Evolutionary conservation across 2,888 invertebrate species (phyloP).

Genomic region (Eutolmus rufibarbis): DNA sequence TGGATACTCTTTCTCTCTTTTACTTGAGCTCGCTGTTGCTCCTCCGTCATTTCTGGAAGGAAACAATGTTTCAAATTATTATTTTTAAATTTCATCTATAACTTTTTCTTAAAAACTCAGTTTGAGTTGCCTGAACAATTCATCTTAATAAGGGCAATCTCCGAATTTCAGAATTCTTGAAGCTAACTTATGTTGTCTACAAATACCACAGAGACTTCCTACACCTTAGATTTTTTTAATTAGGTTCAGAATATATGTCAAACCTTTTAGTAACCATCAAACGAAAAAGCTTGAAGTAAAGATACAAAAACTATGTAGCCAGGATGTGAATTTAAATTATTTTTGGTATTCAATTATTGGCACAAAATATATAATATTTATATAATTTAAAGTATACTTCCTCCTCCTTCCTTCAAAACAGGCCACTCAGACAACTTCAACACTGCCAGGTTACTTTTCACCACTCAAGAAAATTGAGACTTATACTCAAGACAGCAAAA

Average conservation of each 20-base stretch:
- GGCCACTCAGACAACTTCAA: neutral
- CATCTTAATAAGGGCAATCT: no score
- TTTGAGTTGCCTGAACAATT: no score
- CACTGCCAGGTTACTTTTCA: neutral
- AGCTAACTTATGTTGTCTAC: no score
- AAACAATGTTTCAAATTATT: neutral
- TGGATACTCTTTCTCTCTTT: slow-evolving; percentile 58
- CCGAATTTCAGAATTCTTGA: no score
- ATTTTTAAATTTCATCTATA: neutral
- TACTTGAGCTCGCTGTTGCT: slow-evolving; percentile 47
- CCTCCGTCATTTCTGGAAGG: slow-evolving; percentile 38
- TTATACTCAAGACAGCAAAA: neutral
- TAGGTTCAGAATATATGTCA: no score
- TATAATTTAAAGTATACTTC: neutral
- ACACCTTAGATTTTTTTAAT: no score
- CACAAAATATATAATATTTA: neutral
- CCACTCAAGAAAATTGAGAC: neutral
- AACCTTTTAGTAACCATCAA: no score
- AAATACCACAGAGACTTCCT: no score
- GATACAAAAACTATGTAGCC: no score
- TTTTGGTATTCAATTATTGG: neutral
- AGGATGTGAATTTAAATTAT: no score
- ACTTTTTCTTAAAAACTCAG: neutral
- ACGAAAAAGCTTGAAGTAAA: no score
- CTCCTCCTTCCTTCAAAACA: neutral